Conservation (phyloP, 2,888 invertebrate species). For the Hypselothyrea guttata region DNA sequence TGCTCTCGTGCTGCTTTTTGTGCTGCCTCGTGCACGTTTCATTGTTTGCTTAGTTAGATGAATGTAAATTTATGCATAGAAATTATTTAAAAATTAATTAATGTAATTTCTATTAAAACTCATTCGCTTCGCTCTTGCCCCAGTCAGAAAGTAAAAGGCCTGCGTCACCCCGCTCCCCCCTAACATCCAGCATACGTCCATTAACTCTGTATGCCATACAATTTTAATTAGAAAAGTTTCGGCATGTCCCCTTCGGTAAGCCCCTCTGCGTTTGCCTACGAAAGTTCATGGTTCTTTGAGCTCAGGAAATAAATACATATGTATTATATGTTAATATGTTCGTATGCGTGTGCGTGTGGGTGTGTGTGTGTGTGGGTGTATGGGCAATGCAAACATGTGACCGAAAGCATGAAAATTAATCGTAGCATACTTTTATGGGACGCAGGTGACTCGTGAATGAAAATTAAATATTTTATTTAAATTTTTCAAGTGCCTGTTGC, state of each 20-base stretch:
- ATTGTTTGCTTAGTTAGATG: conserved; percentile 25
- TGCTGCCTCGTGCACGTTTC: conserved; percentile 18
- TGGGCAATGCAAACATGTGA: conserved; percentile 17
- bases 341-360: not conserved
- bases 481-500: conserved; percentile 24
- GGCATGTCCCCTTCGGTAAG: conserved; percentile 2
- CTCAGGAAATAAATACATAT: conserved; percentile 21
- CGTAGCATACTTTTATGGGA: conserved; percentile 45
- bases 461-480: conserved; percentile 37
- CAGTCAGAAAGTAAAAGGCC: conserved; percentile 3
- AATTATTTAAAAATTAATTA: conserved; percentile 65
- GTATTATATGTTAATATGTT: conserved; percentile 1
- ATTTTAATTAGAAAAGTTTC: conserved; percentile 75
- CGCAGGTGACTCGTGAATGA: conserved; percentile 27
- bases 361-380: conserved; percentile 11
- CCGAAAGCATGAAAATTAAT: conserved; percentile 36
- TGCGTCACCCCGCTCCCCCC: not conserved
- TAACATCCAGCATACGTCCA: conserved; percentile 6
- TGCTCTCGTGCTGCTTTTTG: conserved; percentile 1
- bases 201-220: conserved; percentile 55
- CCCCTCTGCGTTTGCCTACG: conserved; percentile 8
- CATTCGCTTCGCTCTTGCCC: conserved; percentile 2
- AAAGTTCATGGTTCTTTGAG: conserved; percentile 20
- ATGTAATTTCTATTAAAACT: conserved; percentile 65
- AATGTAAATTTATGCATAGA: conserved; percentile 66